phyloP scores from a whole-genome alignment of 2,888 invertebrate genomes.

The Stictocephala bisonia region DNA sequence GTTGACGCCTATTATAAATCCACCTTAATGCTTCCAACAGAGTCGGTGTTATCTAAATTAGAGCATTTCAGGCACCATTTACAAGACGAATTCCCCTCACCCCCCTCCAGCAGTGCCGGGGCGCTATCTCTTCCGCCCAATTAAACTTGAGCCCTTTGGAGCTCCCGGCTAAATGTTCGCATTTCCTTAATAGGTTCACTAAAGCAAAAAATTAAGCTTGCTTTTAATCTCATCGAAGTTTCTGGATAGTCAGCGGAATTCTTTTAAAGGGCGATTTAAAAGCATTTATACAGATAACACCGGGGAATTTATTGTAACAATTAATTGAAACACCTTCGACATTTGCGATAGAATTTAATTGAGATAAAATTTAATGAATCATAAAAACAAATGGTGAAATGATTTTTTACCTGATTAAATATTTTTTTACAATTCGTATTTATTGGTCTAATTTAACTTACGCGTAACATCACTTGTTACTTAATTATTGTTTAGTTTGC shows the following conservation, averaged over 20 bases:
- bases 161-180: conserved; percentile 34
- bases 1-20: conserved; percentile 34
- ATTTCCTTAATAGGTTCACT: conserved; percentile 36
- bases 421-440: too few relatives aligned
- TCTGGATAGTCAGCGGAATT: conserved; percentile 23
- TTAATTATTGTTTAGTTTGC: too few relatives aligned
- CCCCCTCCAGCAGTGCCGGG: not conserved
- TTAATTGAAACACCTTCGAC: too few relatives aligned
- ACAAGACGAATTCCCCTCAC: conserved; percentile 37
- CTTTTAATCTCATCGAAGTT: conserved; percentile 40
- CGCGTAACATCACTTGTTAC: too few relatives aligned
- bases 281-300: not conserved
- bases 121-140: conserved; percentile 44
- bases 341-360: too few relatives aligned
- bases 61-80: conserved; percentile 35
- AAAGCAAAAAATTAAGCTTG: conserved; percentile 38
- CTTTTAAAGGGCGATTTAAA: not conserved
- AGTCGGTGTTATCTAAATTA: conserved; percentile 40
- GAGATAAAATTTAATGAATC: too few relatives aligned
- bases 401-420: too few relatives aligned
- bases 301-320: too few relatives aligned
- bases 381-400: too few relatives aligned
- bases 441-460: too few relatives aligned
- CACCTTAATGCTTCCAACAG: conserved; percentile 36
- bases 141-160: conserved; percentile 41